phyloP scores from a whole-genome alignment of 35 echinoderm and acorn worm species.

The Heliocidaris erythrogramma region DNA sequence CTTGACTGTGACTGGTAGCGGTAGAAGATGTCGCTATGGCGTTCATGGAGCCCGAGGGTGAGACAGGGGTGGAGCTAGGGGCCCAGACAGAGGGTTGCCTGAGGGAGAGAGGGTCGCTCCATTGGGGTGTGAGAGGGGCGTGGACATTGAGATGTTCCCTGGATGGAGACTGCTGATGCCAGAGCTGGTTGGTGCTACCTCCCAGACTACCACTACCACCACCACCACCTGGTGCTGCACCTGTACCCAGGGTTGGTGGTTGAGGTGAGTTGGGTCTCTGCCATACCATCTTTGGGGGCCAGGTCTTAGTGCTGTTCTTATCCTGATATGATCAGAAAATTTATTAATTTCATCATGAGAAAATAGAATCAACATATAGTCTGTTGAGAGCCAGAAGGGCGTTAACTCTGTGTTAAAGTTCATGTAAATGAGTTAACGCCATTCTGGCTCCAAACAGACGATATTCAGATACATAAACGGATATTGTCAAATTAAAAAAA shows the following conservation, averaged over 20 bases:
- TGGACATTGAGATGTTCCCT: conserved; percentile 85
- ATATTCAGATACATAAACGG: too few relatives aligned
- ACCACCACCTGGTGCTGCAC: background rate
- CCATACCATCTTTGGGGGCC: conserved; percentile 95
- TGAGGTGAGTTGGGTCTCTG: conserved; percentile 80
- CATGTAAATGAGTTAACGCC: too few relatives aligned
- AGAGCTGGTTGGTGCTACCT: conserved; percentile 44
- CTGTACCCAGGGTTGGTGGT: conserved; percentile 40
- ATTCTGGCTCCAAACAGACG: too few relatives aligned
- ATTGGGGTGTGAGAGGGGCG: conserved; percentile 85
- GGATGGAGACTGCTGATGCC: conserved; percentile 51
- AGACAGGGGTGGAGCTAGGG: conserved; percentile 87
- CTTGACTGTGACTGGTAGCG: conserved; percentile 45
- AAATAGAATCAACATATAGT: too few relatives aligned
- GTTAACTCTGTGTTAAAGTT: too few relatives aligned
- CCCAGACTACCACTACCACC: conserved; percentile 19
- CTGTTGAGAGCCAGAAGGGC: too few relatives aligned
- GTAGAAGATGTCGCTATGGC: conserved; percentile 32
- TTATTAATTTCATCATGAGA: too few relatives aligned
- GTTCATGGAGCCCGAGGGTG: conserved; percentile 78
- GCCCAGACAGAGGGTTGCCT: conserved; percentile 71
- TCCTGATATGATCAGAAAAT: conserved; percentile 70
- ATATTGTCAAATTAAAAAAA: too few relatives aligned
- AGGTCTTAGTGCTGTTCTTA: conserved; percentile 86
- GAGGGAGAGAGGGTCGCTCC: conserved; percentile 91